A percentile compares a stretch with the other conserved stretches of the same genome.
Conservation (phyloP, 2,113 vertebrate species). For the Microcebus griseorufus region DNA sequence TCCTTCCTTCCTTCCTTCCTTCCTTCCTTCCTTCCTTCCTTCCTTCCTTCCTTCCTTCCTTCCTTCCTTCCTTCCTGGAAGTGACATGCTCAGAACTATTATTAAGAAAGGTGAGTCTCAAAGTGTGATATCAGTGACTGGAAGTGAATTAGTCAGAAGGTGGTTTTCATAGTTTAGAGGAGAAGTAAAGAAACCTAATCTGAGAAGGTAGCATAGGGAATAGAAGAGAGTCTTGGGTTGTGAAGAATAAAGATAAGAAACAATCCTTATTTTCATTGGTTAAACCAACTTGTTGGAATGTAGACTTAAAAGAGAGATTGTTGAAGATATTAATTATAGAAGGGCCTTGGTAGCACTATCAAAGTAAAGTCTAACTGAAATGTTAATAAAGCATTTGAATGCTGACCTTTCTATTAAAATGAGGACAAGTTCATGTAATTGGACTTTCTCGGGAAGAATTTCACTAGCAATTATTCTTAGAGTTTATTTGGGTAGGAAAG, state of each 20-base stretch:
- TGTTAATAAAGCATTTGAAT: background rate
- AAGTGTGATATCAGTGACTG: background rate
- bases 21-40: too few species aligned
- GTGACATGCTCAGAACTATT: background rate
- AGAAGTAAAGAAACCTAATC: background rate
- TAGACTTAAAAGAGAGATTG: background rate
- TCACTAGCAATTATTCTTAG: background rate
- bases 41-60: too few species aligned
- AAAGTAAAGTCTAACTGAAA: background rate
- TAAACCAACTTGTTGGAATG: background rate
- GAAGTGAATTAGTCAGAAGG: background rate
- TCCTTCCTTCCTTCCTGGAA: background rate
- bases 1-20: too few species aligned
- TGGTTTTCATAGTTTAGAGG: background rate
- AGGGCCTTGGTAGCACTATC: background rate
- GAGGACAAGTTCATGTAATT: background rate
- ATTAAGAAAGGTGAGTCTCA: background rate
- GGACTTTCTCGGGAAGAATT: background rate
- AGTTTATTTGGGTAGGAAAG: background rate
- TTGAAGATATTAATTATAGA: background rate
- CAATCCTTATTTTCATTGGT: background rate
- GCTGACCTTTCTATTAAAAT: background rate
- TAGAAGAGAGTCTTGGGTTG: background rate
- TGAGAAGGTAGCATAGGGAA: background rate
- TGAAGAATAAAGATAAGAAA: background rate